Evolutionary conservation across 2,888 invertebrate genomes (phyloP).

Genomic region (Trilocha varians): DNA sequence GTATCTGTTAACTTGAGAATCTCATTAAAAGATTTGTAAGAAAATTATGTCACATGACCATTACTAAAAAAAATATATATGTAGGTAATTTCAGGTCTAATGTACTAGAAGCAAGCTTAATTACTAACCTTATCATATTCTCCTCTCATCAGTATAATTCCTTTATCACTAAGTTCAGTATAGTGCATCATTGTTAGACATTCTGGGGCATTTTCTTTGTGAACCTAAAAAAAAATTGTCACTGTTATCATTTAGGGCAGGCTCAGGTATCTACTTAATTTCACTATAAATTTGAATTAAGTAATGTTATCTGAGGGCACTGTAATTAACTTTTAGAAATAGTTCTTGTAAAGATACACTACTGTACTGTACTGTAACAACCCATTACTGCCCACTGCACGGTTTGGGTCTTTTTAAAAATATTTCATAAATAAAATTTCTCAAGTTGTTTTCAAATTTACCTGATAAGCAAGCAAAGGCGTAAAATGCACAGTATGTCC

Average conservation of each 20-base stretch:
- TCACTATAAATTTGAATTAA: background rate
- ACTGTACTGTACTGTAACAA: no score
- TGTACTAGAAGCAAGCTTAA: background rate
- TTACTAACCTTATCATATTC: slow-evolving; percentile 80
- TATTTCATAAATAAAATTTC: no score
- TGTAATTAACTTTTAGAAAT: no score
- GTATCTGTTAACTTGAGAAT: no score
- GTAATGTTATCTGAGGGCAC: background rate
- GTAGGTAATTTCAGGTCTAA: background rate
- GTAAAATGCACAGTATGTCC: slow-evolving; percentile 86
- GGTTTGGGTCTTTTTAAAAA: no score
- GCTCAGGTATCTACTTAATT: background rate
- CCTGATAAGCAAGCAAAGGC: slow-evolving; percentile 87
- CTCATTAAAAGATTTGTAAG: no score
- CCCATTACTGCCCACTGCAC: no score
- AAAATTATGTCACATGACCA: no score
- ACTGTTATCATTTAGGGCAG: background rate
- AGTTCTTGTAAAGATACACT: no score
- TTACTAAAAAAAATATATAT: background rate
- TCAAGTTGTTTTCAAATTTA: slow-evolving; percentile 36
- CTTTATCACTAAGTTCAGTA: slow-evolving; percentile 81
- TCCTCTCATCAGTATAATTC: slow-evolving; percentile 87
- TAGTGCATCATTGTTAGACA: slow-evolving; percentile 87
- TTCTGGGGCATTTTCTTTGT: slow-evolving; percentile 91
- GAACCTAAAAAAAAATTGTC: slow-evolving; percentile 63